These are phyloP conservation scores for Saccopteryx leptura DNA, from an alignment of 2,113 vertebrate species.

Conservation along the genomic window DNA sequence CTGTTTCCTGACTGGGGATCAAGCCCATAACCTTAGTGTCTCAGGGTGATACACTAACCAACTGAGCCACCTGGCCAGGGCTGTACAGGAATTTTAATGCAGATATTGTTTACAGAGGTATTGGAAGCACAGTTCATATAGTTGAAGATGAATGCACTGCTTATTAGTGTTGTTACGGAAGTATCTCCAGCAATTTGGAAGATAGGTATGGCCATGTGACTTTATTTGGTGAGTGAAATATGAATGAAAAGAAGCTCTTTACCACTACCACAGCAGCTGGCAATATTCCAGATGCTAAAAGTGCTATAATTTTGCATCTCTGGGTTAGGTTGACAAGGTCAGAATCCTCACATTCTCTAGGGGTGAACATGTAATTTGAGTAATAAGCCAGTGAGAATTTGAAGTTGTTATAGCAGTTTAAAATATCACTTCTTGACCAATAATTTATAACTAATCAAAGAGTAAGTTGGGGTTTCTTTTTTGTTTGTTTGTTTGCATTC, in stretches of 20 bases:
- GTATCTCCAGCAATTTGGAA: neutral
- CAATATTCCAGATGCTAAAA: neutral
- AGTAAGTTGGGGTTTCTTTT: neutral
- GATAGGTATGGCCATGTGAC: neutral
- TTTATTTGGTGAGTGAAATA: neutral
- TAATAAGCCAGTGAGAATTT: neutral
- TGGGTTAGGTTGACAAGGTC: neutral
- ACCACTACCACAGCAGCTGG: accelerated
- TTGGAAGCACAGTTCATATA: neutral
- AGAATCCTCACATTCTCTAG: neutral
- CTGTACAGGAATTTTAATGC: neutral
- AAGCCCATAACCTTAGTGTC: no score
- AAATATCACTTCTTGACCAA: neutral
- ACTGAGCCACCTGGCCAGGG: no score
- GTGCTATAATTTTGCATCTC: neutral
- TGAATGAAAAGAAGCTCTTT: slow-evolving; percentile 15
- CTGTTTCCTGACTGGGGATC: no score
- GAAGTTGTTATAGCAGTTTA: neutral
- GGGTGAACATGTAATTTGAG: neutral
- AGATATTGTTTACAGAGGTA: neutral
- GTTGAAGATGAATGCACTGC: neutral
- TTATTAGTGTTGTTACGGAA: neutral
- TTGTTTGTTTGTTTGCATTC: neutral
- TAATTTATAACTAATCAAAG: neutral
- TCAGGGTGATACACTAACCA: no score